Conservation (phyloP, 2,797 vertebrate species). For the Pseudochirops cupreus region DNA sequence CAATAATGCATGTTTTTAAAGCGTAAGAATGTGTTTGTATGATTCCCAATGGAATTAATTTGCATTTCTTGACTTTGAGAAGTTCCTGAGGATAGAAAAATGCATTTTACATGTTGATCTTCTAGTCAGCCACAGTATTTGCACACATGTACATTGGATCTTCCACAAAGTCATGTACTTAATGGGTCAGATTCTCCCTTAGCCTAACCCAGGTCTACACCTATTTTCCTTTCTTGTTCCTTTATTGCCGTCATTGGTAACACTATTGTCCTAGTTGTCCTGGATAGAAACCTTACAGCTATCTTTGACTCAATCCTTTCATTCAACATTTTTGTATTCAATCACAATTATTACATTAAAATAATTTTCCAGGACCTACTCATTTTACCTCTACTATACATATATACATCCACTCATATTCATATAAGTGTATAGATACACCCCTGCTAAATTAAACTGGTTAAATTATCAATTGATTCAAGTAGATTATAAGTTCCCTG, state of each 20-base stretch:
- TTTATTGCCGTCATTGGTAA: background rate
- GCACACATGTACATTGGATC: background rate
- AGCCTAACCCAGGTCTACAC: slow-evolving; percentile 26
- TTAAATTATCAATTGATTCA: background rate
- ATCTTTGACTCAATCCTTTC: background rate
- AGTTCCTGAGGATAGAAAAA: background rate
- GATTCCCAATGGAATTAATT: background rate
- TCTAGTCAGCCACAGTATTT: background rate
- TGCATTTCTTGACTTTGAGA: background rate
- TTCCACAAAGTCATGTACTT: slow-evolving; percentile 49
- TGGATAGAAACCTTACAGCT: background rate
- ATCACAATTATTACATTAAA: background rate
- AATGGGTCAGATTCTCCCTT: background rate
- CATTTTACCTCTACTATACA: background rate
- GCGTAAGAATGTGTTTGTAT: background rate
- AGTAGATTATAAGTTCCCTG: background rate
- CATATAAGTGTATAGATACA: background rate
- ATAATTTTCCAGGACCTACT: background rate
- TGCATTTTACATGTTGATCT: background rate
- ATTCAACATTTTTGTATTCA: background rate
- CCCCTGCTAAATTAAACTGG: background rate
- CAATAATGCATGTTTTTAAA: background rate
- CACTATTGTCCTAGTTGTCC: background rate
- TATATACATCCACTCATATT: background rate
- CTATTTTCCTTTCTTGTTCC: background rate